Evolutionary conservation across 2,113 vertebrate genomes (phyloP).

Genomic region (Camelus bactrianus): DNA sequence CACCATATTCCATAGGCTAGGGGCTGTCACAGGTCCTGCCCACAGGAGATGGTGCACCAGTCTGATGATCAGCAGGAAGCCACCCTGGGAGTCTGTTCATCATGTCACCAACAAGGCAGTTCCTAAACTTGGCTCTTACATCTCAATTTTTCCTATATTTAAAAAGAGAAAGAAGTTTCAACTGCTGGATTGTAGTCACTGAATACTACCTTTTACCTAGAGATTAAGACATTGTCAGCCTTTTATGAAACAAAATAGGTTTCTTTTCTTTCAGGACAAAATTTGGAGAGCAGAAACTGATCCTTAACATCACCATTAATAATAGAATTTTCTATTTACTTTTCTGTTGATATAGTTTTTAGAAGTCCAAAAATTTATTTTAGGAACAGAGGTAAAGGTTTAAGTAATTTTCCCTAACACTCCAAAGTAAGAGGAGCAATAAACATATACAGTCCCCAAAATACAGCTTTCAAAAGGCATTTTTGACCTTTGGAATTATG

Average conservation of each 20-base stretch:
- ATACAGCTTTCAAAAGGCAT: neutral
- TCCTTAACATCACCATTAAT: neutral
- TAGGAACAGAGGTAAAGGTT: neutral
- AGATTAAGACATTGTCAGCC: neutral
- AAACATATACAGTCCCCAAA: neutral
- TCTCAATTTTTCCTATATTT: neutral
- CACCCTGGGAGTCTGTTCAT: neutral
- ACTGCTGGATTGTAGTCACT: neutral
- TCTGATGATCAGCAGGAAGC: neutral
- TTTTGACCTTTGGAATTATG: neutral
- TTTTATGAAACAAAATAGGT: conserved; percentile 23
- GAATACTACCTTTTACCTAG: neutral
- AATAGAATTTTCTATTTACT: neutral
- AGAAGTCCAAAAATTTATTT: neutral
- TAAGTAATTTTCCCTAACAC: conserved; percentile 20
- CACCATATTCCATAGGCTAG: neutral
- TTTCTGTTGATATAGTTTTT: neutral
- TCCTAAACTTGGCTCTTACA: neutral
- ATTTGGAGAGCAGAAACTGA: neutral
- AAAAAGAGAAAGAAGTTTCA: neutral
- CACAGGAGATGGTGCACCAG: neutral
- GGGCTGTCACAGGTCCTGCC: neutral
- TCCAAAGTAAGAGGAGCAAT: neutral
- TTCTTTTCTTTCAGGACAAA: neutral
- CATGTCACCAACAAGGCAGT: neutral